These are phyloP conservation scores for Euplexia lucipara DNA, from an alignment of 2,888 invertebrate genomes.

Conservation along the genomic window DNA sequence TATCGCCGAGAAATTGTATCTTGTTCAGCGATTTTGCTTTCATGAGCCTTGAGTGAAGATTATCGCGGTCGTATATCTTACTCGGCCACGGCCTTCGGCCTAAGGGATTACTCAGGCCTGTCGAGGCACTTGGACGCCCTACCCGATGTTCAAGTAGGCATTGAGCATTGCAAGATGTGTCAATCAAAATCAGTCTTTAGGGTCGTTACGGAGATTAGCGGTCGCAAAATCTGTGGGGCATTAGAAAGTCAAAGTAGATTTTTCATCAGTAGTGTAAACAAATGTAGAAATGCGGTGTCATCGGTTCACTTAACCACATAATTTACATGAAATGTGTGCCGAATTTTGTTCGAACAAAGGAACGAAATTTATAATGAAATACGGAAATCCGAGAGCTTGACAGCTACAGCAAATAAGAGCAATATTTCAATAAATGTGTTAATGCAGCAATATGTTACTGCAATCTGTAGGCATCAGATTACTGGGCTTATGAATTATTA, in stretches of 20 bases:
- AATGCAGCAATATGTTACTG: constrained; percentile 26
- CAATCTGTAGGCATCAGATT: constrained; percentile 12
- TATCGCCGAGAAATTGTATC: constrained; percentile 65
- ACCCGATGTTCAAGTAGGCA: constrained; percentile 68
- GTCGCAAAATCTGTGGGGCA: constrained; percentile 15
- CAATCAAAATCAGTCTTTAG: constrained; percentile 63
- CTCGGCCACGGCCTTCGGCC: constrained; percentile 71
- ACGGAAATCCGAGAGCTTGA: constrained; percentile 13
- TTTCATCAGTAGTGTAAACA: not conserved
- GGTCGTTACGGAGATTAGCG: constrained; percentile 40
- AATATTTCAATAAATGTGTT: constrained; percentile 50
- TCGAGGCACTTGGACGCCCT: constrained; percentile 70
- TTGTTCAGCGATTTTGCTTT: constrained; percentile 78
- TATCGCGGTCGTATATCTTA: constrained; percentile 79
- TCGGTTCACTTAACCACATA: not conserved
- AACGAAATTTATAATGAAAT: not conserved
- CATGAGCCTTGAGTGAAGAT: constrained; percentile 78
- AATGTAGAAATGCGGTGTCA: not conserved
- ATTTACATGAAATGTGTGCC: constrained; percentile 19
- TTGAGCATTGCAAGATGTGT: constrained; percentile 66
- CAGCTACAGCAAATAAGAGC: constrained; percentile 33
- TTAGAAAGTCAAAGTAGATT: not conserved
- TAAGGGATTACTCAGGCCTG: constrained; percentile 73
- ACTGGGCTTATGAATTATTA: constrained; percentile 54
- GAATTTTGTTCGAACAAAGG: constrained; percentile 2